phyloP scores from a whole-genome alignment of 2,888 invertebrate species.

The Merodon equestris region DNA sequence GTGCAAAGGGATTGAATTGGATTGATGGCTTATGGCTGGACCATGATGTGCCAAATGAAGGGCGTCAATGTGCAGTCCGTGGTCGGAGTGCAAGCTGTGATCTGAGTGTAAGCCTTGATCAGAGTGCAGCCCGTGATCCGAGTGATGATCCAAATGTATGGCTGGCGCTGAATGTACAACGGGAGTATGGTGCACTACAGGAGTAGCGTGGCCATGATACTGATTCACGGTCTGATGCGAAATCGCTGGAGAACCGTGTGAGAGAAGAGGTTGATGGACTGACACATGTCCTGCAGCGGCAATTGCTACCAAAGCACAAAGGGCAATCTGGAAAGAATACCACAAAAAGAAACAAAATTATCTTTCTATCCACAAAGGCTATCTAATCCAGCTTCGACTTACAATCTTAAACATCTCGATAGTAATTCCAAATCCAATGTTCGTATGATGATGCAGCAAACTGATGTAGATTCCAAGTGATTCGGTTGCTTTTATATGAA shows the following conservation, averaged over 20 bases:
- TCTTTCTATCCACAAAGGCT: neutral
- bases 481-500: conserved; percentile 38
- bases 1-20: conserved; percentile 14
- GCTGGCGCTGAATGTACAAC: conserved; percentile 18
- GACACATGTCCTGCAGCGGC: conserved; percentile 27
- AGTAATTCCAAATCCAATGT: conserved; percentile 5
- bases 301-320: conserved; percentile 25
- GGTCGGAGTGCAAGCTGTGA: neutral
- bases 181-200: conserved; percentile 17
- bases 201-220: conserved; percentile 1
- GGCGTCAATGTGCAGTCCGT: too few species aligned
- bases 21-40: conserved; percentile 10
- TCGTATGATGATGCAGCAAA: conserved; percentile 7
- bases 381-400: conserved; percentile 6
- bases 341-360: too few species aligned
- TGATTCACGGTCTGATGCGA: conserved; percentile 19
- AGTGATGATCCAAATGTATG: neutral
- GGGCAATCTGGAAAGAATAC: conserved; percentile 10
- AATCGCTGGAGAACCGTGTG: conserved; percentile 7
- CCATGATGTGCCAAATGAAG: neutral
- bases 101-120: conserved; percentile 15
- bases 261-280: neutral
- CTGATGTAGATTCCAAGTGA: conserved; percentile 21
- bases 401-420: conserved; percentile 39
- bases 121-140: conserved; percentile 3